Percentiles rank a stretch among this genome's conserved stretches.
These are phyloP conservation scores for Macheiramphus alcinus DNA, from an alignment of 2,113 vertebrate species.

Conservation along the genomic window DNA sequence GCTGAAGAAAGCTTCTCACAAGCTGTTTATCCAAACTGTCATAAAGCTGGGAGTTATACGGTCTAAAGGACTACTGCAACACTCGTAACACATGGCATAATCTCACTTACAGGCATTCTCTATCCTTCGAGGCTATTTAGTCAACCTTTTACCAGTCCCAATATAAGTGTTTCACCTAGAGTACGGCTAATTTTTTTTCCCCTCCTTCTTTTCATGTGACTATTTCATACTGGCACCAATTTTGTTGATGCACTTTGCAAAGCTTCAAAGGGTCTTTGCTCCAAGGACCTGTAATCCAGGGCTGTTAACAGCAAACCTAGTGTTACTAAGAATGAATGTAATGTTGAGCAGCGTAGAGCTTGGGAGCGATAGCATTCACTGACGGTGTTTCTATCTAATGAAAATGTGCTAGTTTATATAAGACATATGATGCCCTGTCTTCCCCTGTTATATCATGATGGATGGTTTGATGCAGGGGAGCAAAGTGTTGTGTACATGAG, in stretches of 20 bases:
- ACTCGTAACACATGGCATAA: too few relatives aligned
- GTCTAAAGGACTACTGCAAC: not conserved
- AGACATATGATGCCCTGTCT: not conserved
- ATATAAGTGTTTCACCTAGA: not conserved
- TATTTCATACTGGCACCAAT: not conserved
- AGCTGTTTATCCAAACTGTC: not conserved
- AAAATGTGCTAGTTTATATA: not conserved
- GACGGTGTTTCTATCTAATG: not conserved
- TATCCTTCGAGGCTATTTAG: not conserved
- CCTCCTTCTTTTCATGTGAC: not conserved
- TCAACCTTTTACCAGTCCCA: not conserved
- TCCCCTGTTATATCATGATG: not conserved
- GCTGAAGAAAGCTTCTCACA: not conserved
- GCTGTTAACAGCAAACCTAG: not conserved
- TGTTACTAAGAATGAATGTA: not conserved
- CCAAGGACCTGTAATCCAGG: not conserved
- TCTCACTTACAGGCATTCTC: not conserved
- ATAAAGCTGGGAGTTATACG: not conserved
- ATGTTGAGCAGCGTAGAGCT: not conserved
- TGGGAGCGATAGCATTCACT: not conserved
- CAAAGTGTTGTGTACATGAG: not conserved
- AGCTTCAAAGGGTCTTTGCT: not conserved
- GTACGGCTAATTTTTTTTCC: not conserved
- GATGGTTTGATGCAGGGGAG: not conserved
- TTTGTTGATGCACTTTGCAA: not conserved